Evolutionary conservation across 2,113 vertebrate species (phyloP), one percentile per base, ranked within the genome.

Genomic region (Stigmatopora argus): DNA sequence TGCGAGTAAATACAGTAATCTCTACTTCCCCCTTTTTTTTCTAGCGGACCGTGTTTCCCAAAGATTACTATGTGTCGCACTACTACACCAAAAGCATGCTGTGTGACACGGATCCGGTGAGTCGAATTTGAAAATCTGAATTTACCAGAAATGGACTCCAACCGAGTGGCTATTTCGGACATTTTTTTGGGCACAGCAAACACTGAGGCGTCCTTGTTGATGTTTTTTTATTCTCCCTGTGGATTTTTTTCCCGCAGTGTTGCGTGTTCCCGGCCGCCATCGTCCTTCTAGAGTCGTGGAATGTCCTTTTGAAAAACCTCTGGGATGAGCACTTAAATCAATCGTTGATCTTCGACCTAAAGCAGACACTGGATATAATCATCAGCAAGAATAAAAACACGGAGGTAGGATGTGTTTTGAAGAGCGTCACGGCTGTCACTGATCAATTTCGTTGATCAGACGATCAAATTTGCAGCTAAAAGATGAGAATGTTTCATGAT

Each of bases 31-130:
- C 3, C 26, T 31, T 31, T 31, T 31, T 31, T 31, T 77, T 66
- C 10, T 75, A 92, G 91, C 77, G 79, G 58, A 64, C 77, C 47
- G 90, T 88, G 2, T 92, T 92, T 74, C 91, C 91, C 7, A 89
- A 78, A 68, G 79, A 92, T 75, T 92, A 92, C 72, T 31, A 81
- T 64, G 80, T 91, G 23, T 67, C 71, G 41, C 90, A 91, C 69
- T 78, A 59, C 71, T 91, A 89, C 74, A 83, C 74, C 31, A 83
- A 57, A 64, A 86, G 60, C 74, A 82, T 89, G 76, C 78, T 89
- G 61, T 91, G 90, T 71, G 68, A 87, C 66, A 72, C 72, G 48
- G 86, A 89, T 26, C 83, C 83, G 78, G 91, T 92, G 74, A 91
- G 90, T 80, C 64, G 0, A 7, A 69, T 53, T 49, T 68, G 45